Evolutionary conservation across 2,113 vertebrate species (phyloP), one percentile per base, ranked within the genome.

Genomic region (Oreochromis aureus): DNA sequence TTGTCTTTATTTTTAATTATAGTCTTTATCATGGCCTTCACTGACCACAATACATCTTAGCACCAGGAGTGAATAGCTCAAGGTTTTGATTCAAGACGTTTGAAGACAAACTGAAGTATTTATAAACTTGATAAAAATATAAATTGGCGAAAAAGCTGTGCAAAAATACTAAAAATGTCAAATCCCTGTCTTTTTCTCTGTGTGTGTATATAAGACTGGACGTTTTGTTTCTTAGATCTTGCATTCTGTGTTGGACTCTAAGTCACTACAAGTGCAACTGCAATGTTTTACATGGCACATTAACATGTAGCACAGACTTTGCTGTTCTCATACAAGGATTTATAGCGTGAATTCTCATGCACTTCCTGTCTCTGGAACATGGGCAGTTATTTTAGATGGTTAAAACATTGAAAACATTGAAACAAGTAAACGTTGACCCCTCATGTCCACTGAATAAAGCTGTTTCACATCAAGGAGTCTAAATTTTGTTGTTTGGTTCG

Each of bases 11-110:
- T 78, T 78, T 19, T 51, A 48, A 46, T 19, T 78, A 8, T 1
- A 30, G 46, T 8, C 27, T 27, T 58, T 58, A 27, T 27, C 22
- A 15, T 58, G 24, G 55, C 22, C 11, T 58, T 80, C 76, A 55
- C 58, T 16, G 80, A 81, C 87, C 69, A 82, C 44, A 36, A 78
- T 6, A 34, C 27, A 83, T 89, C 54, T 83, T 90, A 90, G 91
- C 88, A 94, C 91, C 90, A 90, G 82, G 46, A 83, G 80, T 63
- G 86, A 87, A 24, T 27, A 81, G 76, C 86, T 89, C 58, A 69
- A 83, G 83, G 81, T 44, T 87, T 39, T 54, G 44, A 78, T 58
- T 46, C 15, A 71, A 80, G 69, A 27, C 7, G 18, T 53, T 59
- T 73, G 8, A 30, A 85, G 6, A 79, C 53, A 53, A 86, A 71